Evolutionary conservation across 2,888 invertebrate species (phyloP), one percentile per base, ranked within the genome.

Genomic region (Proisotoma minuta): DNA sequence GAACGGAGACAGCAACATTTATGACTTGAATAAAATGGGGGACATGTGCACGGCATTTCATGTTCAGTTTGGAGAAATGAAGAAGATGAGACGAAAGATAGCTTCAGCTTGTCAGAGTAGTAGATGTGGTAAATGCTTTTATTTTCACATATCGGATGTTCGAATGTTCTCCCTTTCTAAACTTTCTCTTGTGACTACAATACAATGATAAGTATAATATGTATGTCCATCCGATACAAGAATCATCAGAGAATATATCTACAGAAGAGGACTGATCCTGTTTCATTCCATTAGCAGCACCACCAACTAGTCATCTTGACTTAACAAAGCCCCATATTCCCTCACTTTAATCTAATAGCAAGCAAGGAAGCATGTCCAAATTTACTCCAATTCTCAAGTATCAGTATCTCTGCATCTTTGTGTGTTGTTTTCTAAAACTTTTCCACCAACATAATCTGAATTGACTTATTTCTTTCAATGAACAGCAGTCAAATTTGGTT

Each of bases 71-170:
- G 27, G 40, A 54, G 20, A 22, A 34, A 50, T 50, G 59, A 43
- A 54, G 39, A 54, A n/a, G 23, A 28, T 26, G 61, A 61, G 59
- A 54, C 63, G 61, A 43, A 57, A 61, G 61, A 51, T 51, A 51
- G 28, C 8, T 51, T 27, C 27, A 51, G 26, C 56, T 60, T 66
- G 63, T 66, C 66, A 63, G 57, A 59, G 49, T 28, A 61, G 50
- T 65, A 65, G 65, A 70, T 70, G 70, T 60, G 68, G 68, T 60
- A 68, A 70, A 70, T 67, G 70, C 63, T 70, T 70, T 70, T 67
- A 65, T 71, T 67, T 63, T 62, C 57, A 60, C 57, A 66, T 67
- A 67, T 69, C 71, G 57, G 63, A 65, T 68, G 63, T 64, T 68
- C 63, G 34, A 34, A 34, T 34, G 34, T 34, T 47, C 40, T 24